Evolutionary conservation across 2,797 vertebrate species (phyloP).

Genomic region (Allobates femoralis): DNA sequence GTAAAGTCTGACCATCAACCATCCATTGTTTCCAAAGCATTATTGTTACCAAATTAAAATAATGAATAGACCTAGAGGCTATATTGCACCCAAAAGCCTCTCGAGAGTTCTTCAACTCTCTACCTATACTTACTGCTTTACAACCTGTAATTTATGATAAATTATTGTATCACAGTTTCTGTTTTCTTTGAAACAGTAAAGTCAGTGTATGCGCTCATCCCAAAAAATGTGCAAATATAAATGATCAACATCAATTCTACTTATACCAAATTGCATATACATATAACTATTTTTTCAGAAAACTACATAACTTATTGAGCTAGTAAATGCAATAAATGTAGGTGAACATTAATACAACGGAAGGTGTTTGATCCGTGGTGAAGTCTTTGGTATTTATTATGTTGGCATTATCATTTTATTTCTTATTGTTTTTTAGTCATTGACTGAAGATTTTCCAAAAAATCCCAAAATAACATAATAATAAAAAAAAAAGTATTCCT

Average conservation of each 20-base stretch:
- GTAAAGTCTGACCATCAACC: too few relatives aligned
- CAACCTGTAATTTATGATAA: too few relatives aligned
- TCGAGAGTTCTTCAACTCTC: too few relatives aligned
- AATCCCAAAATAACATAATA: background rate
- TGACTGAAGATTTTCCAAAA: background rate
- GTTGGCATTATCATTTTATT: background rate
- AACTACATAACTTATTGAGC: background rate
- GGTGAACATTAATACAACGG: background rate
- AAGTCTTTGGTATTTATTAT: background rate
- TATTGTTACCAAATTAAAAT: background rate
- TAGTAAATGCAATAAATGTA: background rate
- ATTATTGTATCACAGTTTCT: too few relatives aligned
- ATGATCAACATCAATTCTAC: background rate
- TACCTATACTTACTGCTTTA: too few relatives aligned
- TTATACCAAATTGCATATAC: background rate
- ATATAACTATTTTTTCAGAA: background rate
- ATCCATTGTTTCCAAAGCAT: background rate
- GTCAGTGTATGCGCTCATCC: too few relatives aligned
- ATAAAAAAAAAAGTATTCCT: background rate
- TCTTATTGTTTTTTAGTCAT: background rate
- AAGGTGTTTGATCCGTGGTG: background rate
- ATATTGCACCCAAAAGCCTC: background rate
- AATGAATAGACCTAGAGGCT: background rate
- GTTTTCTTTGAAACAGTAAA: too few relatives aligned
- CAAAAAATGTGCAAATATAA: background rate